A percentile compares a stretch with the other conserved stretches of the same genome.
Evolutionary conservation across 2,888 invertebrate species (phyloP).

Genomic region (Oeneis ivallda): DNA sequence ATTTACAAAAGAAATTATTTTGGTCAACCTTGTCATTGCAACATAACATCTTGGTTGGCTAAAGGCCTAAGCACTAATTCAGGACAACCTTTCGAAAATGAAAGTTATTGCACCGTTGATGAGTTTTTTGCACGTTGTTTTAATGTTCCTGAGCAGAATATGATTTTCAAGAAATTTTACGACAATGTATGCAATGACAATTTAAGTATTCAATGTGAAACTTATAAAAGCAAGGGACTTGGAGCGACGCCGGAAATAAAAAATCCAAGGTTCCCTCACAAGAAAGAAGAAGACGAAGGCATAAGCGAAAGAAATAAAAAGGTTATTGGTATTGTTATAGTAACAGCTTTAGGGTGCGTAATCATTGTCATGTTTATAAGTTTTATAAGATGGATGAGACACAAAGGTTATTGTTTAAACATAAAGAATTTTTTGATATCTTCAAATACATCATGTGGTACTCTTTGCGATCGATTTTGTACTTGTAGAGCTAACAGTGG

Average conservation of each 20-base stretch:
- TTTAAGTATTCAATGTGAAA: slow-evolving; percentile 81
- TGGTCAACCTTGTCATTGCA: slow-evolving; percentile 84
- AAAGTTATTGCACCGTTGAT: slow-evolving; percentile 84
- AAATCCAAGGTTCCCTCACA: slow-evolving; percentile 74
- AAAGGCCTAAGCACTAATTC: slow-evolving; percentile 66
- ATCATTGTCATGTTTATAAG: slow-evolving; percentile 79
- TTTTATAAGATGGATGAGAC: slow-evolving; percentile 81
- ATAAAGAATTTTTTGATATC: slow-evolving; percentile 68
- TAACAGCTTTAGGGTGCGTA: slow-evolving; percentile 76
- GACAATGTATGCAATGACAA: slow-evolving; percentile 80
- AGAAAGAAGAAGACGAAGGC: slow-evolving; percentile 48
- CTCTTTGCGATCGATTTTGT: slow-evolving; percentile 65
- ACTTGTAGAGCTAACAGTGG: slow-evolving; percentile 69
- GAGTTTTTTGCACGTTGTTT: slow-evolving; percentile 83
- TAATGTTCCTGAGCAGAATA: slow-evolving; percentile 83
- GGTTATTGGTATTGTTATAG: slow-evolving; percentile 76
- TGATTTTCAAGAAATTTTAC: slow-evolving; percentile 83
- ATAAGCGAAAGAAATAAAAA: slow-evolving; percentile 65
- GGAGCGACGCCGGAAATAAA: slow-evolving; percentile 62
- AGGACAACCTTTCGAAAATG: slow-evolving; percentile 66
- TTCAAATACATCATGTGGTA: slow-evolving; percentile 62
- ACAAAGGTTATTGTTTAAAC: slow-evolving; percentile 78
- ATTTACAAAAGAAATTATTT: slow-evolving; percentile 84
- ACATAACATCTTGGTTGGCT: slow-evolving; percentile 81
- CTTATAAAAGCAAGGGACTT: slow-evolving; percentile 64